Conservation (phyloP, 2,113 vertebrate species). For the Argyrosomus japonicus region DNA sequence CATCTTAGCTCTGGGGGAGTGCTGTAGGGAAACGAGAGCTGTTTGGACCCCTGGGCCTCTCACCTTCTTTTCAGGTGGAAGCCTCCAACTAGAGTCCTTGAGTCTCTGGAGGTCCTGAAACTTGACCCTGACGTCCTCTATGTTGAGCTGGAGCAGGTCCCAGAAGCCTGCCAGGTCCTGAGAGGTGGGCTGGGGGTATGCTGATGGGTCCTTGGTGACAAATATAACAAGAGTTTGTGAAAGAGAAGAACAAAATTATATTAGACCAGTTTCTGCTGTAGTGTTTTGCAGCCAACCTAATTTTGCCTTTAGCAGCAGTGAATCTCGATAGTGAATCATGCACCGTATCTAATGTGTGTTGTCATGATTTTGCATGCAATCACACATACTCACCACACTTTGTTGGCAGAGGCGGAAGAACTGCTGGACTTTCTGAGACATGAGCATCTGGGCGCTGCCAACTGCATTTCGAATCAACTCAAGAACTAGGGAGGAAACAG, state of each 20-base stretch:
- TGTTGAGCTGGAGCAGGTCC: slow-evolving; percentile 98
- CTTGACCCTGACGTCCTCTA: slow-evolving; percentile 96
- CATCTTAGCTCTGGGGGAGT: slow-evolving; percentile 70
- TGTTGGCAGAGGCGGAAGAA: slow-evolving; percentile 99
- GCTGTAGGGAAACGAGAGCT: slow-evolving; percentile 60
- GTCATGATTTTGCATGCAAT: slow-evolving; percentile 38
- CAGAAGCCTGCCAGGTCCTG: slow-evolving; percentile 98
- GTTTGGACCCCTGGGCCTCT: slow-evolving; percentile 60
- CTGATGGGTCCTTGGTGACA: slow-evolving; percentile 90
- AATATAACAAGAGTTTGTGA: background rate
- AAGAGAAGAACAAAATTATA: background rate
- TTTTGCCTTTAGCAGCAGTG: slow-evolving; percentile 2
- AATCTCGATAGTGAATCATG: slow-evolving; percentile 3
- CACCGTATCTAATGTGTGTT: slow-evolving; percentile 25
- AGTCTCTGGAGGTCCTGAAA: slow-evolving; percentile 96
- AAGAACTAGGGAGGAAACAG: slow-evolving; percentile 84
- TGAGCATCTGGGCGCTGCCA: slow-evolving; percentile 96
- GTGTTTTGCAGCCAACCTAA: slow-evolving; percentile 12
- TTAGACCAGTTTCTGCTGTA: background rate
- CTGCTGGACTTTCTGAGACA: slow-evolving; percentile 99
- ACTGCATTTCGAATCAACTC: slow-evolving; percentile 96
- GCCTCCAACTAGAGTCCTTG: slow-evolving; percentile 96
- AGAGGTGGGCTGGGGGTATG: slow-evolving; percentile 95
- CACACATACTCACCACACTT: slow-evolving; percentile 90
- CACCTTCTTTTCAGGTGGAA: slow-evolving; percentile 94